Evolutionary conservation across 2,113 vertebrate genomes (phyloP).

Genomic region (Grantiella picta): DNA sequence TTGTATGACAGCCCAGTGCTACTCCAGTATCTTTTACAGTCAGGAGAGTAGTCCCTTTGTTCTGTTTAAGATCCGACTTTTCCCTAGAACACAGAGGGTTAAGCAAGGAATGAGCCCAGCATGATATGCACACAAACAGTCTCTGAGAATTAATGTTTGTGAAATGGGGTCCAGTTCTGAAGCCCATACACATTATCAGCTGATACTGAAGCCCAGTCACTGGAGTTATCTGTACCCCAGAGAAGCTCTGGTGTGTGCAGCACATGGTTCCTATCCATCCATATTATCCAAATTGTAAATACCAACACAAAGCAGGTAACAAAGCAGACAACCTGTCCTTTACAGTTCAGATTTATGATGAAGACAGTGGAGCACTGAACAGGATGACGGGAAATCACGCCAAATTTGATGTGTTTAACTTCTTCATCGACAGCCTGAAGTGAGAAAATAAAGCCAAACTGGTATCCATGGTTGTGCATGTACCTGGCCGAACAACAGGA

Average conservation of each 20-base stretch:
- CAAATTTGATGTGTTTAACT: background rate
- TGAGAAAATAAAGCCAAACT: background rate
- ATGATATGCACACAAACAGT: background rate
- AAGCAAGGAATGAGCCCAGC: background rate
- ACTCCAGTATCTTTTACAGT: background rate
- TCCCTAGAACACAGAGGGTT: background rate
- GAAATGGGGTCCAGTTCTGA: background rate
- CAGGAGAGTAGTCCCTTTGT: background rate
- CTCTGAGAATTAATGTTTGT: background rate
- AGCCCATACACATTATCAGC: background rate
- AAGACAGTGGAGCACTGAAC: background rate
- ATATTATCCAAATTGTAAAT: background rate
- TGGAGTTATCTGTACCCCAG: fast-evolving
- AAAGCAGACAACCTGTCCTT: background rate
- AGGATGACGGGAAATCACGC: background rate
- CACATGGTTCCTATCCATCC: background rate
- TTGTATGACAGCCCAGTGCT: background rate
- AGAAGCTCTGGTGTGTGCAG: background rate
- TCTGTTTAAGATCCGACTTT: background rate
- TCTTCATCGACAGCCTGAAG: background rate
- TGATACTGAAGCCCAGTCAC: background rate
- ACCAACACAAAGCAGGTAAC: background rate
- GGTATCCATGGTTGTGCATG: background rate
- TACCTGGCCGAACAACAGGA: background rate
- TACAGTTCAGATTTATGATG: background rate